Base-by-base conservation (phyloP, 2,888 invertebrate genomes). In the Panzeria rudis region DNA sequence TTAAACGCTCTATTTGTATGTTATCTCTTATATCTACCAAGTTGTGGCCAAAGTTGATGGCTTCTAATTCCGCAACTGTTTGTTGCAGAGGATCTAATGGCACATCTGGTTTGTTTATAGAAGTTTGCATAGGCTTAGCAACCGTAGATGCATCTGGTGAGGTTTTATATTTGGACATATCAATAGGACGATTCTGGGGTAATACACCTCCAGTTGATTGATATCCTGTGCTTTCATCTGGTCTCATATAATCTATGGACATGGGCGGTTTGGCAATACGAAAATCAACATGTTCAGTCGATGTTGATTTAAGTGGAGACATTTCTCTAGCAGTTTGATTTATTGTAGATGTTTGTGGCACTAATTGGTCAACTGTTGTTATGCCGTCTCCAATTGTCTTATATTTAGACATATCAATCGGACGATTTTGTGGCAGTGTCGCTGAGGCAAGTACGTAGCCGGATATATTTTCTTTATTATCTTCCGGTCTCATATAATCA, bases 121-220 rank as follows among this genome's bases (percentile, higher is more conserved):
- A 35, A 3, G 68, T 79, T 17, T 71, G 50, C 0, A 82, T 38
- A 8, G 85, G 80, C 5, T 75, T 54, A 47, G 66, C 66, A 41
- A 50, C 13, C 17, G 66, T 76, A 15, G 78, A 59, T n/a, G 35
- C 59, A 38, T 83, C 68, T 32, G 64, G 66, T 9, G 61, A 75
- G 0, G 66, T 72, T 71, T 15, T 88, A 82, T 89, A 92, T 66
- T 88, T 89, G 0, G 91, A 90, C 3, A 92, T 88, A 52, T 92
- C 92, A 35, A 92, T 92, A 7, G 92, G 91, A 2, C 89, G 88
- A 73, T 92, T 89, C 71, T 92, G 92, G 0, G 92, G 92, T 62
- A 91, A 20, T 6, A 88, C 29, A 3, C 77, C 87, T 0, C 87
- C 88, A 0, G 86, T 61, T 47, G 35, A 13, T 47, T 71, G 9